These are phyloP conservation scores for Picus viridis DNA, from an alignment of 2,797 vertebrate genomes.

Conservation along the genomic window DNA sequence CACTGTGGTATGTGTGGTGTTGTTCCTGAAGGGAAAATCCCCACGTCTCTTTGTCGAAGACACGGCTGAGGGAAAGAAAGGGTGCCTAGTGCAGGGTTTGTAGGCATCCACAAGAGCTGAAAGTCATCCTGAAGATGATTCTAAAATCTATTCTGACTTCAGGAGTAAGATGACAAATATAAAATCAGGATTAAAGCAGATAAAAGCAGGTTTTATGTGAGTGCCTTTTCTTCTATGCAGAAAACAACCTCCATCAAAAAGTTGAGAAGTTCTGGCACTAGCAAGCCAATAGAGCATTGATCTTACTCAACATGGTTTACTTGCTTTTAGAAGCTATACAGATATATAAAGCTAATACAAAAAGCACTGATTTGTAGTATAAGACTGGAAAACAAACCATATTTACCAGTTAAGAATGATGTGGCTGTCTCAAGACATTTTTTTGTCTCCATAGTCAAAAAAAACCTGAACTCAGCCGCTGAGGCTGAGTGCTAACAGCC, in stretches of 20 bases:
- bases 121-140: not conserved
- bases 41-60: fast-evolving
- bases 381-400: not conserved
- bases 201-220: not conserved
- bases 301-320: not conserved
- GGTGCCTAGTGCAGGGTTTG: not conserved
- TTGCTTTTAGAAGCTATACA: not conserved
- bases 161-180: not conserved
- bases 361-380: not conserved
- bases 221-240: not conserved
- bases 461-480: not conserved
- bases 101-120: not conserved
- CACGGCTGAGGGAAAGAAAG: not conserved
- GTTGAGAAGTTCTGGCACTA: not conserved
- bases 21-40: not conserved
- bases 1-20: not conserved
- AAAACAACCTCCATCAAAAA: not conserved
- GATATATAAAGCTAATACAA: not conserved
- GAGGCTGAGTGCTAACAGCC: not conserved
- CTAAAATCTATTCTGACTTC: not conserved
- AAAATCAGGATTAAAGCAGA: not conserved
- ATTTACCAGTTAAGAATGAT: conserved; percentile 4
- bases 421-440: not conserved
- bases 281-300: not conserved
- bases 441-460: not conserved